These are phyloP conservation scores for Acrocephalus arundinaceus DNA, from an alignment of 2,113 vertebrate genomes.

Conservation along the genomic window DNA sequence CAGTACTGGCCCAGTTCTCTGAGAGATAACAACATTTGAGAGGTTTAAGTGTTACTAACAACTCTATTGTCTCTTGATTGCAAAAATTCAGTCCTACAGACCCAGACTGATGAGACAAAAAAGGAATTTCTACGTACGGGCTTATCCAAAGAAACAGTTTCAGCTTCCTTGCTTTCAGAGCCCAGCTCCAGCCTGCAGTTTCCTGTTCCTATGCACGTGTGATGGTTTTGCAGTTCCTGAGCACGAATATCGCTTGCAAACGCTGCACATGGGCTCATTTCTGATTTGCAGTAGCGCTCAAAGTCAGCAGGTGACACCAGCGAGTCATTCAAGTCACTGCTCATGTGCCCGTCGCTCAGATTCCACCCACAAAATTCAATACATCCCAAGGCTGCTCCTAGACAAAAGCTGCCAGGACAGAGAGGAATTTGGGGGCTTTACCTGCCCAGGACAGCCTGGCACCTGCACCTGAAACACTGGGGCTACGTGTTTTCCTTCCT, in stretches of 20 bases:
- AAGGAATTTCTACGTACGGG: neutral
- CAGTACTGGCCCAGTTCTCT: neutral
- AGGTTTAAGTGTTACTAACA: neutral
- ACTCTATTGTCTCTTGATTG: neutral
- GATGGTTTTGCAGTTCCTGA: neutral
- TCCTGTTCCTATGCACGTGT: fast-evolving
- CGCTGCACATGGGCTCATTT: fast-evolving
- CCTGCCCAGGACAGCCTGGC: neutral
- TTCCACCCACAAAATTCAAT: neutral
- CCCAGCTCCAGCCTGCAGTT: neutral
- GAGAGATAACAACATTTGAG: neutral
- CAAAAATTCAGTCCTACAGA: neutral
- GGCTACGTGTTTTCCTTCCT: neutral
- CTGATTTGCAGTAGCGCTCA: neutral
- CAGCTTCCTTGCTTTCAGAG: neutral
- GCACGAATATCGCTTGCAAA: fast-evolving
- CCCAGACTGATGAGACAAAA: neutral
- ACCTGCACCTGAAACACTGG: neutral
- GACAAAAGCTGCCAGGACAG: neutral
- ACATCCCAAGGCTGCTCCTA: neutral
- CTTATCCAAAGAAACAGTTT: neutral
- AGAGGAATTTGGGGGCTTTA: neutral
- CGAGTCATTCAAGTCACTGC: fast-evolving
- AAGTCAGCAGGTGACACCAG: neutral
- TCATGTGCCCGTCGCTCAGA: neutral